phyloP scores from a whole-genome alignment of 2,797 vertebrate genomes.

The Rhinophrynus dorsalis region DNA sequence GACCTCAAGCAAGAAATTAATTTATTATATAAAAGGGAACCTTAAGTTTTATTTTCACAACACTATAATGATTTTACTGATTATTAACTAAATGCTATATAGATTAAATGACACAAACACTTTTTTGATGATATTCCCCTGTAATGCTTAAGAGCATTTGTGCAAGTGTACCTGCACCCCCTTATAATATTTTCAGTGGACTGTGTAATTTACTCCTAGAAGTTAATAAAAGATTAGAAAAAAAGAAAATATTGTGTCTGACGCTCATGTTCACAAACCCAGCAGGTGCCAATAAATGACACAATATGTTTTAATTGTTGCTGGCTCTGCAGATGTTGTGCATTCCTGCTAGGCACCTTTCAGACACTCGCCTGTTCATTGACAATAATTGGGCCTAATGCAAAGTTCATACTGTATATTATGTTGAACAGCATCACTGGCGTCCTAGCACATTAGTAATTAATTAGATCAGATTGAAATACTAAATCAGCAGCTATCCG shows the following conservation, averaged over 20 bases:
- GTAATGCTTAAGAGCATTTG: too few relatives aligned
- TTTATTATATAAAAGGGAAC: too few relatives aligned
- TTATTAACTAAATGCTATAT: too few relatives aligned
- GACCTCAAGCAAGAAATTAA: too few relatives aligned
- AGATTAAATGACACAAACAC: too few relatives aligned
- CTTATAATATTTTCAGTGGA: neutral
- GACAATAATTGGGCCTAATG: slow-evolving; percentile 26
- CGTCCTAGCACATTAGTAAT: slow-evolving; percentile 1
- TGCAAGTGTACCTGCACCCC: neutral
- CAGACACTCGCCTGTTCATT: slow-evolving; percentile 6
- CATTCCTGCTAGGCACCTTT: slow-evolving; percentile 1
- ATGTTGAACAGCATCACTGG: neutral
- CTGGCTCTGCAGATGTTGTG: neutral
- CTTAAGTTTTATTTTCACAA: too few relatives aligned
- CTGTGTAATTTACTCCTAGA: too few relatives aligned
- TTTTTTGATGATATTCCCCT: too few relatives aligned
- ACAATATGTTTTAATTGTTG: neutral
- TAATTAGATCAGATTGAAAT: slow-evolving; percentile 22
- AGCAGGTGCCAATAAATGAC: neutral
- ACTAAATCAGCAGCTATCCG: slow-evolving; percentile 16
- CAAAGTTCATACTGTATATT: slow-evolving; percentile 20
- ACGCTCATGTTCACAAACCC: neutral
- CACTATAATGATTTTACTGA: too few relatives aligned
- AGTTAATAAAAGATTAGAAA: neutral
- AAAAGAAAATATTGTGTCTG: neutral